Evolutionary conservation across 2,113 vertebrate genomes (phyloP), one percentile per base, ranked within the genome.

Genomic region (Urocitellus parryii): DNA sequence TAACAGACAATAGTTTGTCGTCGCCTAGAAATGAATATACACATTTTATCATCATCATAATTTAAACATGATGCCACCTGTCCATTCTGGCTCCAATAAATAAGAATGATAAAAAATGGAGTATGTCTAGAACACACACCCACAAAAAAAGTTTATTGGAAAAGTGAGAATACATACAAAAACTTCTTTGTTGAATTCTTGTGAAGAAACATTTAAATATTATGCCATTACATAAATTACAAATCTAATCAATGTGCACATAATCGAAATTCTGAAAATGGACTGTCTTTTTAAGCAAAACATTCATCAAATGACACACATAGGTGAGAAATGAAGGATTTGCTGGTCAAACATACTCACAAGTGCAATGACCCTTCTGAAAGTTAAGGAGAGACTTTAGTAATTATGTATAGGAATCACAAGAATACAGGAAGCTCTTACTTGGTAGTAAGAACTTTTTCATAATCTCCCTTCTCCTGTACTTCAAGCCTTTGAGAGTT

Each of bases 11-110:
- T 1, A 20, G 73, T 70, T 22, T 17, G 80, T 37, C 17, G 48
- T 74, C 67, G 88, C 88, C 85, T n/a, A 63, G 53, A 97, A 90
- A 88, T 63, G 83, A 89, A 95, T 14, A 37, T 58, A 82, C 88
- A 82, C 27, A 48, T 74, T 85, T 78, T 67, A 83, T 27, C 81
- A 88, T 42, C 29, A 56, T 92, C 61, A 89, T 79, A 83, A 68
- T 85, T 90, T 93, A 93, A 95, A 84, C 61, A 77, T 9, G 56
- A 90, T 20, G 34, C 45, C 74, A 68, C 51, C 82, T 94, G 72
- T 74, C 84, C 80, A 32, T 34, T 88, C 32, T 39, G 48, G 72
- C 61, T 63, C 68, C 70, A 72, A 61, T 73, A 88, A 37, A 88
- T 88, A 25, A 83, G 48, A 88, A 90, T 58, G 24, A 18, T 27